These are phyloP conservation scores for Lasioglossum villosulum DNA, from an alignment of 2,888 invertebrate genomes.

Conservation along the genomic window DNA sequence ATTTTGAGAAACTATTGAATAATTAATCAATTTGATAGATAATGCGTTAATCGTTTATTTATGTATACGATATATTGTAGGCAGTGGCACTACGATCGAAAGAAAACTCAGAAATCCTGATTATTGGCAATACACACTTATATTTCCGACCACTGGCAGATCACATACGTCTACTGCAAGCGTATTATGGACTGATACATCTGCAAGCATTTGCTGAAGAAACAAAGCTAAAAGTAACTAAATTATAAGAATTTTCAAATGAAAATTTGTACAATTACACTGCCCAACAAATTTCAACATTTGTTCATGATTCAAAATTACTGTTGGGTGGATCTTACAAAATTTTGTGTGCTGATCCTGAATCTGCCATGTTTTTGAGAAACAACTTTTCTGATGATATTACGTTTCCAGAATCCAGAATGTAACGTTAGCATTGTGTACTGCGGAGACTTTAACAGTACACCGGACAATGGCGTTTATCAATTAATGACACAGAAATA, in stretches of 20 bases:
- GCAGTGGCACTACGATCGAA: constrained; percentile 86
- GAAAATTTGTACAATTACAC: not conserved
- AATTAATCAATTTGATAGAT: not conserved
- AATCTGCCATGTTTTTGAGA: too few relatives aligned
- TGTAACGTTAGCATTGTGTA: constrained; percentile 89
- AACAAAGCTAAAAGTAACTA: constrained; percentile 80
- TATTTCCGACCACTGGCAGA: constrained; percentile 97
- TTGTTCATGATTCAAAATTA: too few relatives aligned
- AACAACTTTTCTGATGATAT: too few relatives aligned
- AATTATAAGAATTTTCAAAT: not conserved
- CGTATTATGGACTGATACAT: constrained; percentile 90
- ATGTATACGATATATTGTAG: constrained; percentile 73
- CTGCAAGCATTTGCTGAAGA: constrained; percentile 87
- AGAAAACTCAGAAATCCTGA: constrained; percentile 87
- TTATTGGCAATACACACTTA: constrained; percentile 95
- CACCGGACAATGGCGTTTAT: constrained; percentile 93
- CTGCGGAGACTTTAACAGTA: constrained; percentile 97
- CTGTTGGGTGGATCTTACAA: too few relatives aligned
- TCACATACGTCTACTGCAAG: constrained; percentile 95
- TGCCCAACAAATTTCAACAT: too few relatives aligned
- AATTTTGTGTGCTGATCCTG: too few relatives aligned
- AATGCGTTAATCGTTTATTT: not conserved
- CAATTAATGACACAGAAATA: constrained; percentile 90
- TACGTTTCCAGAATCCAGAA: constrained; percentile 80
- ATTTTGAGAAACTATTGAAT: not conserved